These are phyloP conservation scores for Plestiodon gilberti DNA, from an alignment of 2,113 vertebrate species.

Conservation along the genomic window DNA sequence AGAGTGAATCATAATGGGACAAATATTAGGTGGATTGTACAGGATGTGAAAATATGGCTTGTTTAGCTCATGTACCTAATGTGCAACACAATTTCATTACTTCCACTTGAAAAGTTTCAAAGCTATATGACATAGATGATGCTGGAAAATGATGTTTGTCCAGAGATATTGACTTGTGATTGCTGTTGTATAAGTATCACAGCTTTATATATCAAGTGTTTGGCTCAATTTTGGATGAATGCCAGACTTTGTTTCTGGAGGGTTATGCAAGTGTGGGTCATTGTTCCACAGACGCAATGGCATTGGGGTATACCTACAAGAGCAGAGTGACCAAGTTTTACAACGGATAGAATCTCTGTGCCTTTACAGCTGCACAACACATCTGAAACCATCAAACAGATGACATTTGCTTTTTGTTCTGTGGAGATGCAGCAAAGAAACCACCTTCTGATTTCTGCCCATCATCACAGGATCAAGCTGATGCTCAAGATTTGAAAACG, in stretches of 20 bases:
- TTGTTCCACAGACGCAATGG: no score
- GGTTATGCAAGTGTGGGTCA: accelerated
- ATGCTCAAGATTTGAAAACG: neutral
- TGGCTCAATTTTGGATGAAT: neutral
- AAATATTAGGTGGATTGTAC: accelerated
- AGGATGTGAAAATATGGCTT: neutral
- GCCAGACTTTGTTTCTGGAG: neutral
- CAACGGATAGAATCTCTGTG: neutral
- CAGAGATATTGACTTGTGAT: no score
- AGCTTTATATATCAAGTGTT: no score
- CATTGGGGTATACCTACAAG: neutral
- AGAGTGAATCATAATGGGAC: neutral
- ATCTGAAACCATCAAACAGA: neutral
- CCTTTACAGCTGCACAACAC: neutral
- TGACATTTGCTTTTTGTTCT: neutral
- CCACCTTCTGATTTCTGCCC: neutral
- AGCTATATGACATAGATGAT: accelerated
- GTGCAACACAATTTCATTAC: accelerated
- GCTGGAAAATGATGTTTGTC: neutral
- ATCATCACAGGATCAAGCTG: neutral
- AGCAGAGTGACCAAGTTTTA: no score
- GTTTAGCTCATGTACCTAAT: accelerated
- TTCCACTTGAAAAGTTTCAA: accelerated
- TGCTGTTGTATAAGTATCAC: no score
- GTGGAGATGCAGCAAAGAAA: neutral